These are phyloP conservation scores for Xiphophorus couchianus DNA, from an alignment of 2,113 vertebrate genomes.

Conservation along the genomic window DNA sequence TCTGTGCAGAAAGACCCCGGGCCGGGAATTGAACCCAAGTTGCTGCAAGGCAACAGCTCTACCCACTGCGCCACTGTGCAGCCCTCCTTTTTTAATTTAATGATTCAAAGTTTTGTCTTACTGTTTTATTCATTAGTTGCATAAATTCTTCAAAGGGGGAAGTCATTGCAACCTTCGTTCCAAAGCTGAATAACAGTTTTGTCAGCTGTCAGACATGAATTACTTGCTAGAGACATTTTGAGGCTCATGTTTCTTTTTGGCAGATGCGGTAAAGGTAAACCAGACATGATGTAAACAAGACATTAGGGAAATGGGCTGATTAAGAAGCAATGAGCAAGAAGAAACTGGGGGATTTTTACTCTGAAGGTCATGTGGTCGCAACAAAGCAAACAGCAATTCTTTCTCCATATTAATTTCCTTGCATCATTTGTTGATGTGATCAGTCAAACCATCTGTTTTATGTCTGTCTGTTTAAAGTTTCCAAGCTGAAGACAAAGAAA, in stretches of 20 bases:
- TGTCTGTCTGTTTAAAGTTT: neutral
- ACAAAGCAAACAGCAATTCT: neutral
- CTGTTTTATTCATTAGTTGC: too few relatives aligned
- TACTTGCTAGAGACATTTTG: neutral
- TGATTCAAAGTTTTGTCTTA: too few relatives aligned
- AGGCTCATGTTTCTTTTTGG: neutral
- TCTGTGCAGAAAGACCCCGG: too few relatives aligned
- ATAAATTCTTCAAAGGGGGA: too few relatives aligned
- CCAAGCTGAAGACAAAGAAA: neutral
- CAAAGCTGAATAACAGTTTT: neutral
- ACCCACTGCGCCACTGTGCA: too few relatives aligned
- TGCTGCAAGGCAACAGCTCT: too few relatives aligned
- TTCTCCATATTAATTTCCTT: neutral
- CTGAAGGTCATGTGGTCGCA: neutral
- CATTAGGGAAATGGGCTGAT: neutral
- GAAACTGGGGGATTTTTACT: neutral
- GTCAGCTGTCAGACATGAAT: neutral
- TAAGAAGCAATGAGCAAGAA: neutral
- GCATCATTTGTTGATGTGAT: neutral
- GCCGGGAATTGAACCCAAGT: too few relatives aligned
- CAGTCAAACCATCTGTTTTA: neutral
- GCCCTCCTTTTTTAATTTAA: too few relatives aligned
- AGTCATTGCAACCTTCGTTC: too few relatives aligned
- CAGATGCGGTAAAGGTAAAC: neutral
- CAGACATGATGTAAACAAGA: neutral